phyloP scores from a whole-genome alignment of 1,140 invertebrate genomes.

The Aporrectodea caliginosa region DNA sequence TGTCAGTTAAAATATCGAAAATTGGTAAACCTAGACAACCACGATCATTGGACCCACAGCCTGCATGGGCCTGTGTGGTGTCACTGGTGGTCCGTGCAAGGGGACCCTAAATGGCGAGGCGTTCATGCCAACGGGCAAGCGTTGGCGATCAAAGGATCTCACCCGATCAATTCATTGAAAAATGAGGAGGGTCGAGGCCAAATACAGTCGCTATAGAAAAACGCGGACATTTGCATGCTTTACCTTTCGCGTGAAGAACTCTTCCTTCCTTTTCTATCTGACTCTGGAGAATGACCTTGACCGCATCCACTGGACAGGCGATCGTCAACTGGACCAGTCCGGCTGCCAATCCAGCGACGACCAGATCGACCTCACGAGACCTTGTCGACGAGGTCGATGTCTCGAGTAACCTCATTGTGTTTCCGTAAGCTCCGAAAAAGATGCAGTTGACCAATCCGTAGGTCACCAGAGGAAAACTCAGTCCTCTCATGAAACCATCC shows the following conservation, averaged over 20 bases:
- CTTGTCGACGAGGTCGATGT: constrained; percentile 27
- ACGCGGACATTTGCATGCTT: too few relatives aligned
- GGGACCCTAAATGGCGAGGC: too few relatives aligned
- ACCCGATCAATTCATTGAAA: too few relatives aligned
- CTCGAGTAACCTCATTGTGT: constrained; percentile 53
- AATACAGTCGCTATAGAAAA: too few relatives aligned
- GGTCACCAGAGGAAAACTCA: constrained; percentile 66
- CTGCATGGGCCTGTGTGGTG: too few relatives aligned
- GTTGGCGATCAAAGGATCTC: too few relatives aligned
- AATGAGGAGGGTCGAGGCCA: too few relatives aligned
- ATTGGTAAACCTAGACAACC: too few relatives aligned
- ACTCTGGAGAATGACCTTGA: constrained; percentile 69
- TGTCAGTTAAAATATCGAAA: too few relatives aligned
- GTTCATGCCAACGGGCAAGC: too few relatives aligned
- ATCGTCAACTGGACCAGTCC: constrained; percentile 63
- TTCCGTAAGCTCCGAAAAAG: constrained; percentile 69
- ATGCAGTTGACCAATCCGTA: constrained; percentile 68
- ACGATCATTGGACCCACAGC: too few relatives aligned
- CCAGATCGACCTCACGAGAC: constrained; percentile 45
- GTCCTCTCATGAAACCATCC: constrained; percentile 68
- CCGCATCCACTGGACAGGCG: constrained; percentile 66
- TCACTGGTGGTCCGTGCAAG: too few relatives aligned
- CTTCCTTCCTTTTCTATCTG: constrained; percentile 44
- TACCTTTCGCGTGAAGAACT: neutral
- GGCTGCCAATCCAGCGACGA: constrained; percentile 61